Evolutionary conservation across 2,797 vertebrate genomes (phyloP), one percentile per base, ranked within the genome.

Genomic region (Myotis findleyi): DNA sequence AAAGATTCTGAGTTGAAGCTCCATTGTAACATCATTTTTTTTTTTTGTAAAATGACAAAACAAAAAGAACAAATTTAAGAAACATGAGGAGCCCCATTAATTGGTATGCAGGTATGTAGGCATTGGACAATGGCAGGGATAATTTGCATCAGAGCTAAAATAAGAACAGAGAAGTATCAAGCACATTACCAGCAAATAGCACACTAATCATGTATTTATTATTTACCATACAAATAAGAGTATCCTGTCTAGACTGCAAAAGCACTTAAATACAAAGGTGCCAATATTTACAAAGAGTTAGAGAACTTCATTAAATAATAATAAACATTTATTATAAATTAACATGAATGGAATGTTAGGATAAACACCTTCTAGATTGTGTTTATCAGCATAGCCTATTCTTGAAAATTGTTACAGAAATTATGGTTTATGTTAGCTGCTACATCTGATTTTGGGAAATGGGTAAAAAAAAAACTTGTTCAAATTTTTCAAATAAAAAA

Each of bases 151-250:
- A 97, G 96, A 96, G 84, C 83, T 97, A 96, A 98, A 98, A 95
- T 91, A 95, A 97, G 97, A 92, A 97, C 81, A 95, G 94, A 97
- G 89, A 94, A 87, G 62, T 82, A 97, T 98, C 97, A 94, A 89
- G 96, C 96, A 97, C 95, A 96, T 97, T 97, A 98, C 93, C 0
- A 68, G 95, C 94, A 97, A 98, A 98, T 97, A 95, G 93, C 95
- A 96, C 68, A 95, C 96, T 97, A 89, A 93, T 95, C 97, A 92
- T 98, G 97, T 98, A 98, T 98, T 96, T 97, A 97, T 98, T 98
- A 98, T 98, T 98, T 98, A 98, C 97, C 87, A 97, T 93, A 96
- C 93, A 98, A 98, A 97, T 97, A 97, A 98, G 95, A 94, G 79
- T 95, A 95, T 96, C 77, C 96, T 93, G 94, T 98, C 97, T 98